Percentiles rank a stretch among this genome's conserved stretches.
Evolutionary conservation across 2,888 invertebrate genomes (phyloP).

Genomic region (Pammene fasciana): DNA sequence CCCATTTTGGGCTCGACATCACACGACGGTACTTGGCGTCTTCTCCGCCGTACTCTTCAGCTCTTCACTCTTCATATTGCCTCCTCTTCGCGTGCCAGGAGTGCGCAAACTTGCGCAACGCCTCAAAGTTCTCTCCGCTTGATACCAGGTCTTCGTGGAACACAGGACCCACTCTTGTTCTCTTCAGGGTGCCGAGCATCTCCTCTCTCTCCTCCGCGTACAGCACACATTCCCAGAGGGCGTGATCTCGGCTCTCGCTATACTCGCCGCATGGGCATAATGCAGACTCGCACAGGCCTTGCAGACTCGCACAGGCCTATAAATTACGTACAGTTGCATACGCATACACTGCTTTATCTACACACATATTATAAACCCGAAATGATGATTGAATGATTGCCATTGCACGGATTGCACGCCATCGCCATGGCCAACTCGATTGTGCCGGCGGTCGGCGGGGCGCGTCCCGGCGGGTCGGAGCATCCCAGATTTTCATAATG

Average conservation of each 20-base stretch:
- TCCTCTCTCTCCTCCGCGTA: not conserved
- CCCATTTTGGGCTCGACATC: not conserved
- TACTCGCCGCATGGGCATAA: constrained; percentile 11
- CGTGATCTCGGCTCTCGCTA: constrained; percentile 5
- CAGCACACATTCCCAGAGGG: constrained; percentile 5
- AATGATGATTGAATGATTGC: too few species aligned
- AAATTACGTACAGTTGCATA: too few species aligned
- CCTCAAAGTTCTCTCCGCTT: not conserved
- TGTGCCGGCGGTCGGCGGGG: too few species aligned
- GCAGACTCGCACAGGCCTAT: too few species aligned
- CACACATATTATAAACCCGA: too few species aligned
- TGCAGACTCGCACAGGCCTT: constrained; percentile 20
- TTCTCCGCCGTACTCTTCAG: not conserved
- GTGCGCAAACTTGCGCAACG: constrained; percentile 2
- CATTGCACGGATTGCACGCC: too few species aligned
- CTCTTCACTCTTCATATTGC: not conserved
- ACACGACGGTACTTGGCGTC: not conserved
- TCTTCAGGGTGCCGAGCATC: not conserved
- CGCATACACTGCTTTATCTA: too few species aligned
- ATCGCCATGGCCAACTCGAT: too few species aligned
- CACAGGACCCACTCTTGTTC: not conserved
- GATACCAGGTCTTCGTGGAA: constrained; percentile 43
- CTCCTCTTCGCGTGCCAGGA: not conserved
- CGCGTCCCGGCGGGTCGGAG: too few species aligned
- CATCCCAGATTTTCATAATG: too few species aligned